Evolutionary conservation across 1,140 invertebrate genomes (phyloP).

Genomic region (Drosophila burlai): DNA sequence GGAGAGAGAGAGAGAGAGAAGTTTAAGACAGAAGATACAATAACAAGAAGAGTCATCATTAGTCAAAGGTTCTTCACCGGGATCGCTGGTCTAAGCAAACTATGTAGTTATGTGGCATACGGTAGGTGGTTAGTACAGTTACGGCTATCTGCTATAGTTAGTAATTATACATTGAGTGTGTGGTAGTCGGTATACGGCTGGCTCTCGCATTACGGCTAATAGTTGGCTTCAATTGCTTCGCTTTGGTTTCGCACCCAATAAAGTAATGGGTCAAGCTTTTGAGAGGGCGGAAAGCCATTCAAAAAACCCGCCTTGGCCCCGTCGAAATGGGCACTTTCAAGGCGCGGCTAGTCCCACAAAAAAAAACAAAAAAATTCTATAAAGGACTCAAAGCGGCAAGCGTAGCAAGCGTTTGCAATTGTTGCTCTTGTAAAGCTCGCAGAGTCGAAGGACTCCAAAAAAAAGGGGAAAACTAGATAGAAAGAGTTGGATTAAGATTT

Average conservation of each 20-base stretch:
- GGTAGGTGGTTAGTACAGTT: constrained; percentile 61
- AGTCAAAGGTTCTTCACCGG: constrained; percentile 74
- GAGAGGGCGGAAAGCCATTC: constrained; percentile 2
- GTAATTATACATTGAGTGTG: constrained; percentile 53
- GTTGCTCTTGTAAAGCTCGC: constrained; percentile 18
- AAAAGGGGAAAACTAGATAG: constrained; percentile 14
- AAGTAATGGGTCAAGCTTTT: constrained; percentile 8
- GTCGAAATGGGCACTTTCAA: constrained; percentile 20
- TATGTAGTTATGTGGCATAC: constrained; percentile 61
- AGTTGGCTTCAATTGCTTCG: constrained; percentile 10
- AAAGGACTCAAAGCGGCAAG: constrained; percentile 41
- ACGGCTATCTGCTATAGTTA: constrained; percentile 48
- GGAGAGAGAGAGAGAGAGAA: constrained; percentile 80
- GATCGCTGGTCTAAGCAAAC: constrained; percentile 76
- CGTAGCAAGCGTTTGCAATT: constrained; percentile 34
- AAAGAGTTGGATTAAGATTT: constrained; percentile 17
- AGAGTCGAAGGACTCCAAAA: constrained; percentile 8
- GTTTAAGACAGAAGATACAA: constrained; percentile 84
- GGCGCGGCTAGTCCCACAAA: constrained; percentile 8
- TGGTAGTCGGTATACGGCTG: constrained; percentile 24
- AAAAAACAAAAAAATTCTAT: constrained; percentile 1
- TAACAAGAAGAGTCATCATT: constrained; percentile 83
- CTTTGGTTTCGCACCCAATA: constrained; percentile 17
- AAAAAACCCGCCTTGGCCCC: constrained; percentile 11
- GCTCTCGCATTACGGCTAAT: constrained; percentile 10